A percentile compares a stretch with the other conserved stretches of the same genome.
phyloP scores from a whole-genome alignment of 1,140 invertebrate species.

The Akabosia matsudoensis region DNA sequence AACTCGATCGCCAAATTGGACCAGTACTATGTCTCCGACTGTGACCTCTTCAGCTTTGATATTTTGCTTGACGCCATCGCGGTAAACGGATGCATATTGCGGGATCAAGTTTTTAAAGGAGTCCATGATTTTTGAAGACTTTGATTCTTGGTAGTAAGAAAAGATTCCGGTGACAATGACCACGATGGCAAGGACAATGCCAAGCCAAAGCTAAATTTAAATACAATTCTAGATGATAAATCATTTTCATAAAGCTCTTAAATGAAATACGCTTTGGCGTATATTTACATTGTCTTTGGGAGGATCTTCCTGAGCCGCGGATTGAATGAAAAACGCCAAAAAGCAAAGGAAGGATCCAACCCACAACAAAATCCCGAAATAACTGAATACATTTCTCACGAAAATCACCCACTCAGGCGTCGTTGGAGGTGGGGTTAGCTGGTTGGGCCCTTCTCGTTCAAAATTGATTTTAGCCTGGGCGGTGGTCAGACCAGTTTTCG shows the following conservation, averaged over 20 bases:
- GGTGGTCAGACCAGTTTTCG: conserved; percentile 79
- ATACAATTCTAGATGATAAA: background rate
- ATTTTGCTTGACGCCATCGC: background rate
- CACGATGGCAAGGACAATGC: conserved; percentile 89
- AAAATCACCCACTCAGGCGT: conserved; percentile 98
- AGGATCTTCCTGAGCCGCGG: conserved; percentile 77
- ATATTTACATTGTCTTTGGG: conserved; percentile 75
- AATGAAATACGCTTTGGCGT: too few relatives aligned
- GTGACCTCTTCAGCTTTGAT: background rate
- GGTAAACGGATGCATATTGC: background rate
- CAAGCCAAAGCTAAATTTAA: conserved; percentile 76
- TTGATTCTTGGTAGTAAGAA: conserved; percentile 97
- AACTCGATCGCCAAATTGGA: conserved; percentile 74
- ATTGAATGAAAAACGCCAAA: conserved; percentile 90
- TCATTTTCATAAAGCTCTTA: too few relatives aligned
- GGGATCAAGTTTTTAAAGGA: conserved; percentile 88
- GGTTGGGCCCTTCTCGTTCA: conserved; percentile 90
- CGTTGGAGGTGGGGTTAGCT: conserved; percentile 88
- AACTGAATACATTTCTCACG: conserved; percentile 95
- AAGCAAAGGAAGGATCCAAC: conserved; percentile 95
- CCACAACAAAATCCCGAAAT: conserved; percentile 93
- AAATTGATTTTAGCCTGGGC: conserved; percentile 89
- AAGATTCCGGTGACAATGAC: conserved; percentile 95
- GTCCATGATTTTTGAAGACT: conserved; percentile 93
- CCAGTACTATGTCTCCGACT: conserved; percentile 67